Base-by-base conservation (phyloP, 2,888 invertebrate genomes). In the Hirtodrosophila histrioides region DNA sequence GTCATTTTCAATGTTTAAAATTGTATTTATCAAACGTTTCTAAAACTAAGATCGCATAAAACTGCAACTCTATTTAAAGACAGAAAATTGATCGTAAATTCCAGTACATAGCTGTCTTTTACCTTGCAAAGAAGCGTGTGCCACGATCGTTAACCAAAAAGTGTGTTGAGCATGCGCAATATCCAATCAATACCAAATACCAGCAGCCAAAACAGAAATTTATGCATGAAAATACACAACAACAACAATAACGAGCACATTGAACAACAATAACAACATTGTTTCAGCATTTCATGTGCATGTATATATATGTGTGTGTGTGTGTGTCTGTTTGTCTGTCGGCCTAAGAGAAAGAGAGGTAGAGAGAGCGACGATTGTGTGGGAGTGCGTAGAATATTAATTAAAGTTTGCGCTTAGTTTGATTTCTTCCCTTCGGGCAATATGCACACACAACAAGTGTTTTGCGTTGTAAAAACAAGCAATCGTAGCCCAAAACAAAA, bases 381-480 rank as follows among this genome's bases (percentile, higher is more conserved):
- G 69, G 69, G 63, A 77, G 78, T 86, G 89, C 69, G 62, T 81
- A 77, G 89, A 89, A 89, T 89, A 90, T 84, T 89, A 90, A 89
- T 89, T 89, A 81, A 83, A 78, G 72, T 79, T 86, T 73, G 69
- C 71, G 76, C 69, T 73, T 78, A 84, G 83, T 83, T 84, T 88
- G 84, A 83, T 88, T 85, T 85, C 72, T 75, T 70, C 62, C 74
- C 83, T 64, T 56, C 45, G 35, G 44, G 50, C 44, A 58, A 56
- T 41, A 40, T 39, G 45, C 51, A 46, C 39, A 62, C 56, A 53
- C 68, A 84, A 71, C 87, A 85, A 82, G 78, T 86, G 85, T 88
- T 88, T 85, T 86, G 84, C 78, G 83, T 73, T 84, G 84, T 84
- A 84, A 83, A 78, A 65, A 85, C 83, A 83, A 79, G 71, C 75